A percentile compares a stretch with the other conserved stretches of the same genome.
Conservation (phyloP, 2,113 vertebrate species). For the Triplophysa rosa region DNA sequence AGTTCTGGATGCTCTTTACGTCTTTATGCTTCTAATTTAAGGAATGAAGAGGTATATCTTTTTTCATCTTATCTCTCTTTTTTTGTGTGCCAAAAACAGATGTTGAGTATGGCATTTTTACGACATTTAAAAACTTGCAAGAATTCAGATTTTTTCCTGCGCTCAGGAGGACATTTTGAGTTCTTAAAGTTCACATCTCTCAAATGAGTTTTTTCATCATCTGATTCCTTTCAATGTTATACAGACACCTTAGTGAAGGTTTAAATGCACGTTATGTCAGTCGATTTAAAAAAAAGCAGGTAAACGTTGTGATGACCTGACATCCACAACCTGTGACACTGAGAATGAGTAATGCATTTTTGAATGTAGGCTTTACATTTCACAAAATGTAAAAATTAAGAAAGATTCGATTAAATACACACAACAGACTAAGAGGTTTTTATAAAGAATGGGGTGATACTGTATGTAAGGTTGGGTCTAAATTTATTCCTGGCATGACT, state of each 20-base stretch:
- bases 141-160: too few relatives aligned
- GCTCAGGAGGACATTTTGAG: too few relatives aligned
- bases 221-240: background rate
- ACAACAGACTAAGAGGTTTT: constrained; percentile 20
- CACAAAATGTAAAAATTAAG: background rate
- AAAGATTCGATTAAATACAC: constrained; percentile 25
- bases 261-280: too few relatives aligned
- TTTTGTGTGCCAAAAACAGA: too few relatives aligned
- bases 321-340: background rate
- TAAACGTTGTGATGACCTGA: background rate
- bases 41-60: too few relatives aligned
- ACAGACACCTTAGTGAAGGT: background rate
- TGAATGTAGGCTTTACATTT: constrained; percentile 5
- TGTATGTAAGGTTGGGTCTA: constrained; percentile 1
- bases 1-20: too few relatives aligned
- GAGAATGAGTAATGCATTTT: background rate
- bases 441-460: constrained; percentile 10
- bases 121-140: too few relatives aligned
- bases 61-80: too few relatives aligned
- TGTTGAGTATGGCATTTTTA: too few relatives aligned
- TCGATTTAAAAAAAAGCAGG: background rate
- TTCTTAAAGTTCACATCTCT: background rate
- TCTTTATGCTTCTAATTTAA: too few relatives aligned
- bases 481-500: constrained; percentile 22
- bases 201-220: background rate